Base-by-base conservation (phyloP, 2,888 invertebrate genomes). In the Archips crataeganus region DNA sequence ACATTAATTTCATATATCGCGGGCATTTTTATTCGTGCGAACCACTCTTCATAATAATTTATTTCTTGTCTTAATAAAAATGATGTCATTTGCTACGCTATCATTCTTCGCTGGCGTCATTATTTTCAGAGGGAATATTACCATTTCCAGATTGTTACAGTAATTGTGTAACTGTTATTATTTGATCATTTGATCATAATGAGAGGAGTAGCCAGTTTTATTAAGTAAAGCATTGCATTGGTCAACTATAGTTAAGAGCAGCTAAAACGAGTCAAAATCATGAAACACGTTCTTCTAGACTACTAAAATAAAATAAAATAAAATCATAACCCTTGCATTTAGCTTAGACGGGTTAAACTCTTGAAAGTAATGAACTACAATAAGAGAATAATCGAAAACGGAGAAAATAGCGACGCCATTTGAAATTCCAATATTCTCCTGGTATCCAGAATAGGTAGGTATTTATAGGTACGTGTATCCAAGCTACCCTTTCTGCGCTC, bases 1-100 rank as follows among this genome's bases (percentile, higher is more conserved):
- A 59, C 73, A 69, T 73, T 69, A 42, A 73, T 69, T 73, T 73
- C 73, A 73, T 73, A 73, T 73, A 73, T 73, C 51, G 68, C 73
- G 39, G 32, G 23, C 68, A 64, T 73, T 73, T 70, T 67, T 66
- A 73, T 73, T 73, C 71, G 66, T 75, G 77, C 74, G 77, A 75
- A 77, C 78, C 75, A 76, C 73, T 75, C 76, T 80, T 77, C 77
- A 78, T 74, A 65, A 64, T 61, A 64, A 74, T 70, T 80, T 81
- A 77, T 80, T 81, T 77, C 78, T 76, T 80, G 75, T 74, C 76
- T 67, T 73, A 79, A 82, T 82, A 79, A 80, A 81, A 77, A 74
- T 72, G 69, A 75, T 72, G 74, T 63, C 71, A 77, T 79, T 77
- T 66, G 77, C 68, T 66, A 62, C 63, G 62, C 70, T 60, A 75